Conservation (phyloP, 2,888 invertebrate species). For the Euzophera pinguis region DNA sequence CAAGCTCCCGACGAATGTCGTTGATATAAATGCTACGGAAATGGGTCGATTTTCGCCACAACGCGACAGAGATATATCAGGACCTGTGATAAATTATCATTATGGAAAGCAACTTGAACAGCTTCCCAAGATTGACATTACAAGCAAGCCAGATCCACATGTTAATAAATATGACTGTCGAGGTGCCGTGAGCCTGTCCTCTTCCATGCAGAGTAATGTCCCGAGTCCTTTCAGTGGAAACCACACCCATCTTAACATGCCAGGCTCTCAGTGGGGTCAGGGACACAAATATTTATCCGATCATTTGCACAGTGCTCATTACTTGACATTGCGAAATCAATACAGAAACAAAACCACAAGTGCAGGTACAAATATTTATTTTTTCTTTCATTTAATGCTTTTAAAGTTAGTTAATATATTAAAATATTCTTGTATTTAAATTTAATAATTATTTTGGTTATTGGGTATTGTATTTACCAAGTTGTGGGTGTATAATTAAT, state of each 20-base stretch:
- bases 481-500: no score
- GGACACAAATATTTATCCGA: slow-evolving; percentile 85
- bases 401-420: no score
- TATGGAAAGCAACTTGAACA: slow-evolving; percentile 41
- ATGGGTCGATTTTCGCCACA: slow-evolving; percentile 83
- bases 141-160: slow-evolving; percentile 74
- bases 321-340: slow-evolving; percentile 76
- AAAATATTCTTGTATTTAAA: no score
- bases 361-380: slow-evolving; percentile 43
- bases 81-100: slow-evolving; percentile 78
- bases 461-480: no score
- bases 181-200: slow-evolving; percentile 83
- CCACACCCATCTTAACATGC: slow-evolving; percentile 86
- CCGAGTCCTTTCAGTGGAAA: slow-evolving; percentile 83
- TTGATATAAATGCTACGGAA: slow-evolving; percentile 82
- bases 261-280: slow-evolving; percentile 85
- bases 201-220: slow-evolving; percentile 88
- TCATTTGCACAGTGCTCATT: slow-evolving; percentile 83
- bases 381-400: not conserved
- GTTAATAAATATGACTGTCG: slow-evolving; percentile 84
- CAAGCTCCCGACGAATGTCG: slow-evolving; percentile 81
- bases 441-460: no score
- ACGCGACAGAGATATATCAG: slow-evolving; percentile 82
- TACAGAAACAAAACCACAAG: slow-evolving; percentile 47
- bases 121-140: slow-evolving; percentile 50